Conservation (phyloP, 1,140 invertebrate species). For the Drosophila ogumai region DNA sequence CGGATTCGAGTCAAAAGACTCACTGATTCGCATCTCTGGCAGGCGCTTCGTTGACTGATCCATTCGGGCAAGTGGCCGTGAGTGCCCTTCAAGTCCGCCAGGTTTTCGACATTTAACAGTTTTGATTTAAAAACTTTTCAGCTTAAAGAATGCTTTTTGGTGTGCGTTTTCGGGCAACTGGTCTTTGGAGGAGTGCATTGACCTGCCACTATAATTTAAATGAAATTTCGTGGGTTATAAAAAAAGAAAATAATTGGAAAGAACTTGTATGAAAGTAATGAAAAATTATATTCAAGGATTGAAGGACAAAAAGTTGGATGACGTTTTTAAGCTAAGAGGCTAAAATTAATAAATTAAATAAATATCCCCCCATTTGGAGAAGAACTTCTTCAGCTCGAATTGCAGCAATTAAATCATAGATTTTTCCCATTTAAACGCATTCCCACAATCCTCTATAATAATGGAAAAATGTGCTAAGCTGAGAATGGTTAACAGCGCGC, state of each 20-base stretch:
- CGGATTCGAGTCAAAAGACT: constrained; percentile 20
- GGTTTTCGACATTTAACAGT: constrained; percentile 27
- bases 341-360: too few species aligned
- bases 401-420: constrained; percentile 11
- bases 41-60: constrained; percentile 48
- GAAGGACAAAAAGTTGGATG: too few species aligned
- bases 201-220: constrained; percentile 22
- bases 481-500: constrained; percentile 37
- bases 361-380: background rate
- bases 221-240: background rate
- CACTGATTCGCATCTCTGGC: constrained; percentile 50
- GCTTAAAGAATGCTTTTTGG: constrained; percentile 39
- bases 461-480: constrained; percentile 4
- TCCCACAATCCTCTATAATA: constrained; percentile 11
- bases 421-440: background rate
- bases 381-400: background rate
- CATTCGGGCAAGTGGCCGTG: constrained; percentile 28
- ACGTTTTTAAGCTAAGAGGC: too few species aligned
- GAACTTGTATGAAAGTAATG: background rate
- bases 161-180: background rate
- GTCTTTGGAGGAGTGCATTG: constrained; percentile 1
- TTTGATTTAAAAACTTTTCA: constrained; percentile 54
- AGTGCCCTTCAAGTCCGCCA: constrained; percentile 25
- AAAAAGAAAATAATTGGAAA: background rate
- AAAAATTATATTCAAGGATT: background rate